Base-by-base conservation (phyloP, 2,797 vertebrate genomes). In the Antrozous pallidus region DNA sequence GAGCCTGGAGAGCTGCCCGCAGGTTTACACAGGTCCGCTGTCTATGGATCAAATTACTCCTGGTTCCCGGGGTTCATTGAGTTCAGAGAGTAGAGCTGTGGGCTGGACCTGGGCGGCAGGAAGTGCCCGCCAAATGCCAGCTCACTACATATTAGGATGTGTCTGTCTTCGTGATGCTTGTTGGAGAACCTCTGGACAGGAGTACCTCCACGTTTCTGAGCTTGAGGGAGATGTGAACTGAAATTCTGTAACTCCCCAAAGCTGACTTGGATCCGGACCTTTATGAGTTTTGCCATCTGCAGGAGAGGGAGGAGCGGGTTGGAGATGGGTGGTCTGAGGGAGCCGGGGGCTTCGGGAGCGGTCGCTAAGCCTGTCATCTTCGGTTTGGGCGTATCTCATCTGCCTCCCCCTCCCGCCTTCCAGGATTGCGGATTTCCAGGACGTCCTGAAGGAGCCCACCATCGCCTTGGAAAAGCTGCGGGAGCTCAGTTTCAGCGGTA, bases 391-490 rank as follows among this genome's bases (percentile, higher is more conserved):
- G 28, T 78, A n/a, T 13, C 42, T 70, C 69, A 74, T 82, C 65
- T 82, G 47, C 74, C 33, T 54, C 14, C 38, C 7, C 4, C 56
- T 85, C 63, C 22, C 24, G 61, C 38, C 24, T 96, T 88, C 77
- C 95, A 99, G 99, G 98, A 99, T 99, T 97, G 99, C 99, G 96
- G 99, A 99, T 95, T 99, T 99, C 96, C 99, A 99, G 96, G 98
- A 98, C 56, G 98, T 99, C 61, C 97, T 99, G 85, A 98, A 98
- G 79, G 99, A 99, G 94, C 98, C 99, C 91, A 98, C 96, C n/a
- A 98, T 99, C 31, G 98, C 98, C 80, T 93, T 99, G 97, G 97
- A 97, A 95, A 98, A 98, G 42, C 98, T 99, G 28, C 98, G 98
- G 40, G 98, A 99, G 40, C 98, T 99, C 77, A 99, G 99, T 97